phyloP scores from a whole-genome alignment of 1,140 invertebrate species.

The Cotesia vestalis region DNA sequence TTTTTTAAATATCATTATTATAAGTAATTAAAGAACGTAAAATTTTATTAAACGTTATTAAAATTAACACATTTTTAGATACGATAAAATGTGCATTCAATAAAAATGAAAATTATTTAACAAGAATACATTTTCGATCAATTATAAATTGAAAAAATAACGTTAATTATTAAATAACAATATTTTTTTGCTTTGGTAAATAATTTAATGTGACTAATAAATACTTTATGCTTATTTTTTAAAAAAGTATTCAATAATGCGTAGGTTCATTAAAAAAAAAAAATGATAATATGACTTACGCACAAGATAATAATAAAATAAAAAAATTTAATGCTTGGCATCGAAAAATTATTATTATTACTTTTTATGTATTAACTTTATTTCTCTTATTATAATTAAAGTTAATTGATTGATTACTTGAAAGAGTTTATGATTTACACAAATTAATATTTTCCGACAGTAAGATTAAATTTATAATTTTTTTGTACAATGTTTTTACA shows the following conservation, averaged over 20 bases:
- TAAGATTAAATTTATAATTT: conserved; percentile 8
- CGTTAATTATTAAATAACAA: too few species aligned
- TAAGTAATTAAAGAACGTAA: conserved; percentile 5
- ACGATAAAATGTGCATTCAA: conserved; percentile 20
- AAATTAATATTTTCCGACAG: background rate
- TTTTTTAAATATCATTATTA: background rate
- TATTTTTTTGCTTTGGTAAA: too few species aligned
- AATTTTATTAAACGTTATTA: conserved; percentile 7
- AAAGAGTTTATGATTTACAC: conserved; percentile 2
- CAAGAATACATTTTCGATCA: conserved; percentile 33
- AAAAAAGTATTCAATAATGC: background rate
- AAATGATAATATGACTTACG: conserved; percentile 37
- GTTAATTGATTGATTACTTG: background rate
- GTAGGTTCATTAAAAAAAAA: conserved; percentile 38
- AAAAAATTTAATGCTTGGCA: conserved; percentile 32
- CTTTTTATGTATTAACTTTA: background rate
- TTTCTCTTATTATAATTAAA: background rate
- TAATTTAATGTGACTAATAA: too few species aligned
- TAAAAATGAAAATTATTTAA: conserved; percentile 24
- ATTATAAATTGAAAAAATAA: conserved; percentile 15
- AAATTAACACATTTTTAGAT: conserved; percentile 2
- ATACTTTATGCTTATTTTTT: too few species aligned
- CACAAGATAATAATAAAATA: conserved; percentile 38
- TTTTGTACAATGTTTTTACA: background rate
- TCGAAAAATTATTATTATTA: conserved; percentile 18